Evolutionary conservation across 1,140 invertebrate genomes (phyloP).

Genomic region (Microplitis demolitor): DNA sequence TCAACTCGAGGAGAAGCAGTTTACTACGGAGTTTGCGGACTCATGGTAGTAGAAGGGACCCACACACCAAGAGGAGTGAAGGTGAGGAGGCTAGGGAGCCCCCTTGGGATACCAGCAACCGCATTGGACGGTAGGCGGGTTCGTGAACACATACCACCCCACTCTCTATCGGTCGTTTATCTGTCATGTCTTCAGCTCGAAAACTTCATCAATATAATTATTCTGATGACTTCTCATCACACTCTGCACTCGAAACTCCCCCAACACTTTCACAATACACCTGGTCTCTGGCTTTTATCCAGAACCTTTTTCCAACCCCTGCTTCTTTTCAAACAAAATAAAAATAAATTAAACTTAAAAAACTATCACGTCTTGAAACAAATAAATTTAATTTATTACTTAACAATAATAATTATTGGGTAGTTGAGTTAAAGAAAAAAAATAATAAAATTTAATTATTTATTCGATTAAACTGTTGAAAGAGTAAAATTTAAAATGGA

Average conservation of each 20-base stretch:
- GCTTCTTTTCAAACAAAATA: too few relatives aligned
- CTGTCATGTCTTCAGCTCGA: constrained; percentile 23
- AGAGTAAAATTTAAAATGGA: too few relatives aligned
- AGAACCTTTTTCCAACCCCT: too few relatives aligned
- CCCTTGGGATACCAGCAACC: constrained; percentile 54
- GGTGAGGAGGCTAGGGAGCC: constrained; percentile 50
- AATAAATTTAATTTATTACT: too few relatives aligned
- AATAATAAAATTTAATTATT: too few relatives aligned
- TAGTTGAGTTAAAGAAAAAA: too few relatives aligned
- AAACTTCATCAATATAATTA: constrained; percentile 24
- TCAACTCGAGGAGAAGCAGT: constrained; percentile 9
- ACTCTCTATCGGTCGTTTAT: constrained; percentile 49
- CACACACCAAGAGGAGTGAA: constrained; percentile 33
- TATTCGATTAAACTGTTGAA: too few relatives aligned
- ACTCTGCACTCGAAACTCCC: background rate
- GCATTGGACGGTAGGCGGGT: constrained; percentile 60
- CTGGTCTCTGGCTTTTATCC: background rate
- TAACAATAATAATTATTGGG: too few relatives aligned
- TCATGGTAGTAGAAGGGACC: constrained; percentile 48
- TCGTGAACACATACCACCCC: constrained; percentile 54
- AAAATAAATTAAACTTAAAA: too few relatives aligned
- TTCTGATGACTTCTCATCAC: background rate
- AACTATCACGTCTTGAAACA: too few relatives aligned
- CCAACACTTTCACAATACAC: background rate
- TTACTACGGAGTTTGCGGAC: constrained; percentile 33